These are phyloP conservation scores for Apistogramma diplotaenia DNA, from an alignment of 2,113 vertebrate species.

Conservation along the genomic window DNA sequence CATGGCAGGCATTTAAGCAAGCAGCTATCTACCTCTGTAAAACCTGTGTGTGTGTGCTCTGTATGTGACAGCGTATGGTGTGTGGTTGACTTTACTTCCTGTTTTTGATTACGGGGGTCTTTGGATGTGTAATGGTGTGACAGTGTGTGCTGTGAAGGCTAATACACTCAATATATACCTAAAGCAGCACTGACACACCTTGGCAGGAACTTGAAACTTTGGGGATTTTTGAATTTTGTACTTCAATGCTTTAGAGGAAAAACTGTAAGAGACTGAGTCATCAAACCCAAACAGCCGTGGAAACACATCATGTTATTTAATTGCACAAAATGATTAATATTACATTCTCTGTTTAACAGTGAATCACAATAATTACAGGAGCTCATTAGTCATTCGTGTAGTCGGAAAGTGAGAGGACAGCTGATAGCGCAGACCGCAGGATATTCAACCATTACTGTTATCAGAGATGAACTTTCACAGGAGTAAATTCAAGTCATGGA, in stretches of 20 bases:
- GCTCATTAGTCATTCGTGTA: background rate
- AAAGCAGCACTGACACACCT: background rate
- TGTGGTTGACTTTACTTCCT: constrained; percentile 30
- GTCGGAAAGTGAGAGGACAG: background rate
- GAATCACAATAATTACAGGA: background rate
- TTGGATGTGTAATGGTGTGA: background rate
- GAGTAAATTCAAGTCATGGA: constrained; percentile 14
- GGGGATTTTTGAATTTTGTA: background rate
- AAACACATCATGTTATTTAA: background rate
- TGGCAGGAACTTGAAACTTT: background rate
- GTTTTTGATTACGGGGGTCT: background rate
- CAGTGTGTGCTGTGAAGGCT: background rate
- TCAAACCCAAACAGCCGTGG: background rate
- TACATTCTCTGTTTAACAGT: background rate
- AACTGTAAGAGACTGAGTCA: background rate
- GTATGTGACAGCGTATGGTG: background rate
- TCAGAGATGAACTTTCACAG: background rate
- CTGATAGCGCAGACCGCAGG: background rate
- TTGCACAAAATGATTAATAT: constrained; percentile 26
- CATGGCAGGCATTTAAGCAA: background rate
- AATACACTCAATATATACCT: background rate
- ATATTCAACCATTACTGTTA: background rate
- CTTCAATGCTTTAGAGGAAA: background rate
- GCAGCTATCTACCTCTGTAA: background rate
- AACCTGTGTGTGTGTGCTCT: background rate